Base-by-base conservation (phyloP, 1,140 invertebrate species). In the Samia ricini region DNA sequence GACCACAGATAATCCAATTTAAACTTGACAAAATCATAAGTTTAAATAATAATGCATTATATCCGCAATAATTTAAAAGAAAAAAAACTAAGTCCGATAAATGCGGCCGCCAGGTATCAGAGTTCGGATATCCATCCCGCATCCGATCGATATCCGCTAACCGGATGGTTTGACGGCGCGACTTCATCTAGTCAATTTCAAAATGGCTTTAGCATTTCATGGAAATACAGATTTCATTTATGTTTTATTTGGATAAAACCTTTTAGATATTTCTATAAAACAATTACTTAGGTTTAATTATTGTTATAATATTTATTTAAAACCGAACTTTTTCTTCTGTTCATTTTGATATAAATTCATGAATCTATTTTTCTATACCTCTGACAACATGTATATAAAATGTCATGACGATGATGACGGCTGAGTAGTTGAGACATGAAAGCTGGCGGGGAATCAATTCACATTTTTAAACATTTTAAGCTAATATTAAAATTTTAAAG, bases 101-200 rank as follows among this genome's bases (percentile, higher is more conserved):
- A 55, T 55, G 24, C 12, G 12, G 21, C 21, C 20, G 52, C 24
- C 20, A 22, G 52, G 24, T 55, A 55, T 23, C 52, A 8, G 18
- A 4, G 10, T 23, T 10, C 52, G 52, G 33, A 42, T 42, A 42
- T 55, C 52, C 21, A 22, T 12, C 22, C 22, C 15, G 10, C 24
- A 24, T 55, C 52, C 52, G 52, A 55, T 55, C 52, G 52, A 55
- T 55, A 55, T 55, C 52, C 52, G 52, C 22, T 8, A 55, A 23
- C 22, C 52, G 52, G 52, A 23, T 12, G 52, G 22, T 55, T 55
- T 23, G 10, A 42, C 33, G 33, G 12, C 33, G 33, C 33, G n/a
- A 42, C 33, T 42, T 12, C 15, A 42, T 12, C 33, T 52, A 21
- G 5, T 21, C 19, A 52, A 21, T 52, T 52, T 21, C 50, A 21